These are phyloP conservation scores for Eumeta japonica DNA, from an alignment of 1,140 invertebrate species.

Conservation along the genomic window DNA sequence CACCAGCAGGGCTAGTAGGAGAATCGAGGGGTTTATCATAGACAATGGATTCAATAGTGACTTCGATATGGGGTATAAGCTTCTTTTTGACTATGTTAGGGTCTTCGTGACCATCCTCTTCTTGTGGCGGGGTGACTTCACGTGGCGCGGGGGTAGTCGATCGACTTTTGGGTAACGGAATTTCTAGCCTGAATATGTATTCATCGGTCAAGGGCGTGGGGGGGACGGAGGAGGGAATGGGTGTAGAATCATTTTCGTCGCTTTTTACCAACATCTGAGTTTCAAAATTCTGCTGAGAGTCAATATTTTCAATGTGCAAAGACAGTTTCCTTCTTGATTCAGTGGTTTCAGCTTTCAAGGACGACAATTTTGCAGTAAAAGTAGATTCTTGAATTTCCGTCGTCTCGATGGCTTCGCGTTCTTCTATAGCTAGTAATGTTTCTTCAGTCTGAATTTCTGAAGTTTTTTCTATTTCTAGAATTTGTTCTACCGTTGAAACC, in stretches of 20 bases:
- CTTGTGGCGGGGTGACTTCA: constrained; percentile 21
- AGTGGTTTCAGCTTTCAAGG: no score
- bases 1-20: not conserved
- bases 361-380: constrained; percentile 10
- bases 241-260: constrained; percentile 13
- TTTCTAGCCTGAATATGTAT: constrained; percentile 43
- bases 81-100: constrained; percentile 41
- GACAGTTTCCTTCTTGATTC: constrained; percentile 8
- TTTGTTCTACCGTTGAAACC: not conserved
- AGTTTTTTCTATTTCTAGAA: not conserved
- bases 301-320: constrained; percentile 5
- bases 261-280: constrained; percentile 10
- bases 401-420: not conserved
- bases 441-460: constrained; percentile 1
- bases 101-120: constrained; percentile 28
- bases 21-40: constrained; percentile 29
- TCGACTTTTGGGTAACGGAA: constrained; percentile 28
- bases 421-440: not conserved
- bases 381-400: constrained; percentile 12
- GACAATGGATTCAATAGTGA: constrained; percentile 22
- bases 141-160: constrained; percentile 22
- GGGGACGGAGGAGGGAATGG: constrained; percentile 22
- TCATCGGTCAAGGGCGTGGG: constrained; percentile 42
- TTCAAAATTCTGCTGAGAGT: constrained; percentile 6
- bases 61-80: constrained; percentile 35